Base-by-base conservation (phyloP, 2,888 invertebrate genomes). In the Anaspis maculata region DNA sequence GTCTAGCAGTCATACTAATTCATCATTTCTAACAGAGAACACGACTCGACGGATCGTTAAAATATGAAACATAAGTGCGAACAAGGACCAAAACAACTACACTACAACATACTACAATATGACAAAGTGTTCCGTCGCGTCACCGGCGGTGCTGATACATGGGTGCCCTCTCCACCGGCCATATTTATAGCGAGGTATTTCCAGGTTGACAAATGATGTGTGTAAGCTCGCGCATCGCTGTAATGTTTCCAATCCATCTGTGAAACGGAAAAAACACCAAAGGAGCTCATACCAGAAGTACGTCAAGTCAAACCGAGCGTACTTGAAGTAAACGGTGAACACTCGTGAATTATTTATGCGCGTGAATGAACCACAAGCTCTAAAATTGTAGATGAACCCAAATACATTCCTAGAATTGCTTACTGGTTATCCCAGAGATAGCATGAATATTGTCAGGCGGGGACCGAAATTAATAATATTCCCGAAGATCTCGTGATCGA, bases 11-110 rank as follows among this genome's bases (percentile, higher is more conserved):
- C 48, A 43, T 42, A 44, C 43, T 37, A 49, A 56, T 56, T 52
- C 53, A 54, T 56, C 56, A 56, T 54, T 39, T 49, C 42, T 24
- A 34, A 45, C 45, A 46, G 34, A 43, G 42, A 47, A 48, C 52
- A 51, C 40, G 45, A 39, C 46, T 52, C 50, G 49, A 51, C 49
- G 53, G 53, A 51, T 56, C 54, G 56, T 59, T 59, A 59, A 59
- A 59, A 56, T 57, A 56, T 52, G 55, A 54, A 58, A 58, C 57
- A 59, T 57, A 55, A 58, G 54, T 54, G 54, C 45, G 53, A 52
- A 57, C 52, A n/a, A n/a, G n/a, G 50, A 54, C 49, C 47, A 48
- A 52, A 52, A 52, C 51, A 49, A 54, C 49, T n/a, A 35, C 24
- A 24, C 21, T 35, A 32, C 30, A 24, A 22, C 32, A 27, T 29